Evolutionary conservation across 2,113 vertebrate genomes (phyloP), one percentile per base, ranked within the genome.

Genomic region (Lynx canadensis): DNA sequence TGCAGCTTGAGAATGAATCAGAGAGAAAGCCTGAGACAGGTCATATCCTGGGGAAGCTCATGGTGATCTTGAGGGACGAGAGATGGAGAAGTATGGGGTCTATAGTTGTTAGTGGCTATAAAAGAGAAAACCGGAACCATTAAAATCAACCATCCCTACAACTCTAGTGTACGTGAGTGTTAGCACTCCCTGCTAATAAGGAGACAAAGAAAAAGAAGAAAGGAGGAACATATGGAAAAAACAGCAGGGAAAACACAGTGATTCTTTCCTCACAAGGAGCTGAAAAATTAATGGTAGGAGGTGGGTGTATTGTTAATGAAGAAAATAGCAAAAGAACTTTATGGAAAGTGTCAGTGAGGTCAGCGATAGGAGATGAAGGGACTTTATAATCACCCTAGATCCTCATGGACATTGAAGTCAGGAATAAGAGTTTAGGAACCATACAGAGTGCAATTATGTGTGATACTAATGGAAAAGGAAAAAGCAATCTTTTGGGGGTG

Each of bases 401-500:
- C 68, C 86, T 96, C 60, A 55, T 73, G 91, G 96, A 98, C 97
- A 89, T 38, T 60, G 69, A 97, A 94, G 94, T 87, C 74, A 96
- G 94, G 85, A 97, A 97, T 97, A 92, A 95, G 78, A 97, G 91
- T 97, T 95, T 96, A 97, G 97, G 98, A 98, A 98, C 97, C 97
- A 98, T 80, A 98, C 97, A 97, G 98, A 98, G 98, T 97, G 93
- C 97, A 98, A 98, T 98, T 98, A 98, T 95, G 97, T 97, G 95
- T 91, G 91, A 98, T 98, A 97, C 97, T 98, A 98, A 98, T 97
- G 79, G 97, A 98, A 98, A 98, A 96, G 81, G 96, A 97, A 98
- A 98, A 98, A 98, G 97, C 98, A 98, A 97, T 98, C 98, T 98
- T 98, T 98, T 36, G 97, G 97, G 97, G 96, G 97, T 96, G 96